Conservation (phyloP, 2,888 invertebrate genomes). For the Elaeidobius kamerunicus region DNA sequence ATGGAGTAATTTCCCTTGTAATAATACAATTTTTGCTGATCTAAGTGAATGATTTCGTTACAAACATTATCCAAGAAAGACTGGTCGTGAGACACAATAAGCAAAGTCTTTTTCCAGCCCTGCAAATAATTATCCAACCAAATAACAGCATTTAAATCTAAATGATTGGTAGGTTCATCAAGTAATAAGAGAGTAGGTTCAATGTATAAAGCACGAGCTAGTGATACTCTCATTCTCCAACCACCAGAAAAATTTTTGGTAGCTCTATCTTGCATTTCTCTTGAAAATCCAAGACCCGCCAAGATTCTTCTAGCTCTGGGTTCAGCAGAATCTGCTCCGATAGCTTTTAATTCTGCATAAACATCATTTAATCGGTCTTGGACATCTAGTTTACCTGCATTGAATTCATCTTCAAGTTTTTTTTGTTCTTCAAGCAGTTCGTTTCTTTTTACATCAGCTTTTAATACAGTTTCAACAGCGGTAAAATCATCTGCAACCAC, state of each 20-base stretch:
- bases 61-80: constrained; percentile 99
- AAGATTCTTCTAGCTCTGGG: constrained; percentile 93
- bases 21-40: constrained; percentile 90
- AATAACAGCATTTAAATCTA: constrained; percentile 98
- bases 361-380: constrained; percentile 85
- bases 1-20: constrained; percentile 97
- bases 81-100: constrained; percentile 99
- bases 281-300: constrained; percentile 94
- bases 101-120: constrained; percentile 96
- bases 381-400: constrained; percentile 68
- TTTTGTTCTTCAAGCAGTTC: constrained; percentile 79
- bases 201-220: constrained; percentile 93
- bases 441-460: constrained; percentile 88
- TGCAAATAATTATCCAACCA: constrained; percentile 99
- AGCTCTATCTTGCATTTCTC: constrained; percentile 85
- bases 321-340: constrained; percentile 97
- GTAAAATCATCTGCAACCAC: constrained; percentile 92
- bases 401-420: constrained; percentile 71
- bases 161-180: constrained; percentile 99
- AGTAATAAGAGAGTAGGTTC: constrained; percentile 96
- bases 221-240: constrained; percentile 98
- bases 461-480: constrained; percentile 90
- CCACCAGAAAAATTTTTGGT: constrained; percentile 91
- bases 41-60: constrained; percentile 97
- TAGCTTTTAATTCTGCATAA: constrained; percentile 91